These are phyloP conservation scores for Lasiurus cinereus DNA, from an alignment of 2,113 vertebrate species.

Conservation along the genomic window DNA sequence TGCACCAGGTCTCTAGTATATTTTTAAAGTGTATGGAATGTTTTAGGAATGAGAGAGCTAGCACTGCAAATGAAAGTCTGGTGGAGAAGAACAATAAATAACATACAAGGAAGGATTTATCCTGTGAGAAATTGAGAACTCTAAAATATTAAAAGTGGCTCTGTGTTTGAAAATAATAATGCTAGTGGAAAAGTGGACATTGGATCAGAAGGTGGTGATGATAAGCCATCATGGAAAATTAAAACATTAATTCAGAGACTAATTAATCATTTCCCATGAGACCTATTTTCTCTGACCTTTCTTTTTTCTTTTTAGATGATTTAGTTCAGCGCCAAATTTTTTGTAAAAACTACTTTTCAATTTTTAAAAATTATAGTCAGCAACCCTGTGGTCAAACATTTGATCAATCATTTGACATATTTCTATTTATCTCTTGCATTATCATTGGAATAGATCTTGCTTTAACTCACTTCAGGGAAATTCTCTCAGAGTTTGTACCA, in stretches of 20 bases:
- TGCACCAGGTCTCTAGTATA: not conserved
- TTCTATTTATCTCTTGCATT: conserved; percentile 59
- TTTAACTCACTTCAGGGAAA: conserved; percentile 73
- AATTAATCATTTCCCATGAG: conserved; percentile 5
- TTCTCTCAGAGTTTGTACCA: conserved; percentile 55
- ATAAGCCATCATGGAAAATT: conserved; percentile 32
- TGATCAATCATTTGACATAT: conserved; percentile 73
- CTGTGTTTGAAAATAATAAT: conserved; percentile 57
- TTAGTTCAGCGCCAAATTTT: conserved; percentile 64
- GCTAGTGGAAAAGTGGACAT: not conserved
- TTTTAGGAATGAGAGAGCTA: not conserved
- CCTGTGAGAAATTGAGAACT: not conserved
- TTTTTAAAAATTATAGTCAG: conserved; percentile 74
- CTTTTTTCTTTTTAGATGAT: conserved; percentile 27
- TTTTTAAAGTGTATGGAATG: not conserved
- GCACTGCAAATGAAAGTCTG: not conserved
- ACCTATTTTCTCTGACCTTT: conserved; percentile 61
- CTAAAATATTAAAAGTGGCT: not conserved
- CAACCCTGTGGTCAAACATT: conserved; percentile 66
- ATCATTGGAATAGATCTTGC: conserved; percentile 64
- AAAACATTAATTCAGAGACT: conserved; percentile 60
- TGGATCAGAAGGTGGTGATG: conserved; percentile 45
- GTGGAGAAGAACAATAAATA: not conserved
- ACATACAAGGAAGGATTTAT: not conserved
- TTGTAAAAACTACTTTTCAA: conserved; percentile 70